These are phyloP conservation scores for Tinamus guttatus DNA, from an alignment of 2,113 vertebrate species.

Conservation along the genomic window DNA sequence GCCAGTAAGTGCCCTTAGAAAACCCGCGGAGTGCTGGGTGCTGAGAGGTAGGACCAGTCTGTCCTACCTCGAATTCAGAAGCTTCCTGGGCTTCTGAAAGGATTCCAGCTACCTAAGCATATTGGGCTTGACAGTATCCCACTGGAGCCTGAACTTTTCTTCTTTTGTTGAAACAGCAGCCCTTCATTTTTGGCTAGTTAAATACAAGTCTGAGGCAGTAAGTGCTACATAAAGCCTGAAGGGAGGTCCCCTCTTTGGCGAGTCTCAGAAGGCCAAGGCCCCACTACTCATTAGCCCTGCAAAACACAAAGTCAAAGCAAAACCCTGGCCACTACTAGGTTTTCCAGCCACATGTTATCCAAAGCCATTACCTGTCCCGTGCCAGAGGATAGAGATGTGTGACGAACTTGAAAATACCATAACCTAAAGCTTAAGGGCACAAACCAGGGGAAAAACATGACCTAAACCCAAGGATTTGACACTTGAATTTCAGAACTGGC, in stretches of 20 bases:
- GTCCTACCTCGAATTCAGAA: not conserved
- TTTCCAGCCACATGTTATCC: fast-evolving
- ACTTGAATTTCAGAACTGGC: not conserved
- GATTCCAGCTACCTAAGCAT: fast-evolving
- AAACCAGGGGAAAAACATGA: not conserved
- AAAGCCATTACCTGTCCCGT: fast-evolving
- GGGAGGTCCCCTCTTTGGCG: not conserved
- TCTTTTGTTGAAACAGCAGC: not conserved
- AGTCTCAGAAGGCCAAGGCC: not conserved
- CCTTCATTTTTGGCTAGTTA: not conserved
- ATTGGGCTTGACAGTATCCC: fast-evolving
- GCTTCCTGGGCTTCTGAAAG: fast-evolving
- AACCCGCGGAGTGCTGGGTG: fast-evolving
- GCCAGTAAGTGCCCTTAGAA: fast-evolving
- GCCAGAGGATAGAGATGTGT: fast-evolving
- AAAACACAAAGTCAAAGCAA: not conserved
- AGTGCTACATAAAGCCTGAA: fast-evolving
- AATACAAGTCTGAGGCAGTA: not conserved
- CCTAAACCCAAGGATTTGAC: not conserved
- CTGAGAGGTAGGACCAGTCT: not conserved
- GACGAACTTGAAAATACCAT: not conserved
- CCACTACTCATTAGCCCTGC: fast-evolving
- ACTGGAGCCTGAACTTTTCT: fast-evolving
- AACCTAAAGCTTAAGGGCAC: not conserved
- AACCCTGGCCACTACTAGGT: not conserved